These are phyloP conservation scores for Drosophila mayri DNA, from an alignment of 1,140 invertebrate species.

Conservation along the genomic window DNA sequence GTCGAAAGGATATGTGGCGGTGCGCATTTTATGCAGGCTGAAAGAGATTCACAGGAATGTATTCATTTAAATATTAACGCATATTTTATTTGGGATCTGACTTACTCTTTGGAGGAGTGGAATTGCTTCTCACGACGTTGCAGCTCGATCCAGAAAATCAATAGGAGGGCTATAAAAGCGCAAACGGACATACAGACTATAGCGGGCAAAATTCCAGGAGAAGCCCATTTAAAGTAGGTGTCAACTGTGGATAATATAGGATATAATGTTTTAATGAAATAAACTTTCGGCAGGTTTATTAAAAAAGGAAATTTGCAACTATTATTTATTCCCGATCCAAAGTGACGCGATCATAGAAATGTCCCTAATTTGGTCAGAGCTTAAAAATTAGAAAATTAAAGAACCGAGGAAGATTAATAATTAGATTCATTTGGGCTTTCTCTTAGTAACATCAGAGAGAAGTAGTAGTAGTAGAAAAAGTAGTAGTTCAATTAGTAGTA, in stretches of 20 bases:
- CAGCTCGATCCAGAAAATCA: constrained; percentile 74
- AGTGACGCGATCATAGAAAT: too few species aligned
- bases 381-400: too few species aligned
- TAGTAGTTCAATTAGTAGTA: too few species aligned
- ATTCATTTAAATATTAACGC: neutral
- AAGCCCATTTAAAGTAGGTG: constrained; percentile 58
- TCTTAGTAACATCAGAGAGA: too few species aligned
- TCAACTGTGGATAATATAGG: neutral
- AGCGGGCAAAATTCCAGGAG: constrained; percentile 63
- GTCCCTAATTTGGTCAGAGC: too few species aligned
- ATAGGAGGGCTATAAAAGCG: constrained; percentile 18
- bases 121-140: constrained; percentile 62
- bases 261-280: neutral
- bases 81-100: neutral
- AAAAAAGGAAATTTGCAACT: too few species aligned
- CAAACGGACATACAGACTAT: constrained; percentile 53
- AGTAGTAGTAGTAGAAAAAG: too few species aligned
- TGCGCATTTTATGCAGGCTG: constrained; percentile 56
- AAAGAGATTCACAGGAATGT: neutral
- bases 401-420: too few species aligned
- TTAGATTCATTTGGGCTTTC: too few species aligned
- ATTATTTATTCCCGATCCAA: too few species aligned
- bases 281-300: too few species aligned
- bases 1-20: constrained; percentile 68
- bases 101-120: constrained; percentile 67